Evolutionary conservation across 2,888 invertebrate genomes (phyloP).

Genomic region (Eupithecia dodoneata): DNA sequence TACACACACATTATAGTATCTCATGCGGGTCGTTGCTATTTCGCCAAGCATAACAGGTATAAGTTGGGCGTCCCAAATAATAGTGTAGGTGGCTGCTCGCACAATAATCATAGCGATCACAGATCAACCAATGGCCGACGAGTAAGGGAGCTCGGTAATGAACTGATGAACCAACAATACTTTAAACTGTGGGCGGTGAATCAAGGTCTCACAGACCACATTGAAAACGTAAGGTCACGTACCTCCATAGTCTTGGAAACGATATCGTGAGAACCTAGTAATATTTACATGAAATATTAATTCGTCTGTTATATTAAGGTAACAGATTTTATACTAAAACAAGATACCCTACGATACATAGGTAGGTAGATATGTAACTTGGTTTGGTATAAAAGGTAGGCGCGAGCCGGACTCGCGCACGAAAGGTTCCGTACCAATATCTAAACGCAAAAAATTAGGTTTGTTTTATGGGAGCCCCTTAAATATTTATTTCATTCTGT

Average conservation of each 20-base stretch:
- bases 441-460: no score
- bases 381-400: no score
- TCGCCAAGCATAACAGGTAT: neutral
- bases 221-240: conserved; percentile 3
- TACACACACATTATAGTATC: no score
- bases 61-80: neutral
- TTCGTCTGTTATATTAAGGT: no score
- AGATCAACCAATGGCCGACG: neutral
- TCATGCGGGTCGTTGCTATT: no score
- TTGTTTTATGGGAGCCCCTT: no score
- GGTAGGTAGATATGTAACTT: no score
- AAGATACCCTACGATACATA: no score
- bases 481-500: no score
- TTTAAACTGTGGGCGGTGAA: neutral
- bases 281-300: neutral
- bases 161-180: conserved; percentile 4
- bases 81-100: neutral
- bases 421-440: no score
- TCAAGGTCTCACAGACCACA: neutral
- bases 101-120: conserved; percentile 4
- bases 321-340: no score
- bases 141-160: neutral
- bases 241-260: conserved; percentile 4
- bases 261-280: conserved; percentile 3
- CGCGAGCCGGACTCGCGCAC: no score